Percentiles rank a stretch among this genome's conserved stretches.
These are phyloP conservation scores for Scolopax bukidnonensis DNA, from an alignment of 2,797 vertebrate species.

Conservation along the genomic window DNA sequence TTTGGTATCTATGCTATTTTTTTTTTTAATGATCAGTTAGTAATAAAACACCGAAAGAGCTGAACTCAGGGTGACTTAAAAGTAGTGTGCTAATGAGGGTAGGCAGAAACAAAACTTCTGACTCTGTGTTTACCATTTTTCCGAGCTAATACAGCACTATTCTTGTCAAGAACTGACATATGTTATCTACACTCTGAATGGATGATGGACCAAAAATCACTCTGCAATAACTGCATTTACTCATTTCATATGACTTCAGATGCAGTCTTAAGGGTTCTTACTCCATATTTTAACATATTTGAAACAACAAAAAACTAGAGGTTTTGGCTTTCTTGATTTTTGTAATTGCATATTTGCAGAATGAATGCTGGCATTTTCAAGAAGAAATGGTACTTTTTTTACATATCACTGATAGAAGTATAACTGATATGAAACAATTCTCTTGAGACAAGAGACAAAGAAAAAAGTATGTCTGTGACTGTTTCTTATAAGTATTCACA, in stretches of 20 bases:
- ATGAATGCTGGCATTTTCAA: not conserved
- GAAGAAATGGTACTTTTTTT: not conserved
- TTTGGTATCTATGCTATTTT: not conserved
- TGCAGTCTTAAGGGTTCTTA: not conserved
- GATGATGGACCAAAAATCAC: not conserved
- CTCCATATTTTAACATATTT: not conserved
- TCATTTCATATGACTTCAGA: not conserved
- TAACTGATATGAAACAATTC: not conserved
- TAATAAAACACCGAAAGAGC: not conserved
- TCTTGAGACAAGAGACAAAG: not conserved
- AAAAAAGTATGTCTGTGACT: not conserved
- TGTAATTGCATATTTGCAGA: not conserved
- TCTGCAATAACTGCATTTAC: not conserved
- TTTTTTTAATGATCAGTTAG: not conserved
- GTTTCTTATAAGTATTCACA: not conserved
- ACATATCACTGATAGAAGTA: fast-evolving
- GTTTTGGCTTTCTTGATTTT: not conserved
- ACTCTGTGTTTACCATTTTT: not conserved
- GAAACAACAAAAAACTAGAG: not conserved
- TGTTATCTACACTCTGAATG: not conserved
- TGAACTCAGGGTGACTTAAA: not conserved
- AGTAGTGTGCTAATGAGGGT: not conserved
- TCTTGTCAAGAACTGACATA: not conserved
- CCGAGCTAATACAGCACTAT: not conserved
- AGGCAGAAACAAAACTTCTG: not conserved